Evolutionary conservation across 2,888 invertebrate species (phyloP).

Genomic region (Rotaria magnacalcarata): DNA sequence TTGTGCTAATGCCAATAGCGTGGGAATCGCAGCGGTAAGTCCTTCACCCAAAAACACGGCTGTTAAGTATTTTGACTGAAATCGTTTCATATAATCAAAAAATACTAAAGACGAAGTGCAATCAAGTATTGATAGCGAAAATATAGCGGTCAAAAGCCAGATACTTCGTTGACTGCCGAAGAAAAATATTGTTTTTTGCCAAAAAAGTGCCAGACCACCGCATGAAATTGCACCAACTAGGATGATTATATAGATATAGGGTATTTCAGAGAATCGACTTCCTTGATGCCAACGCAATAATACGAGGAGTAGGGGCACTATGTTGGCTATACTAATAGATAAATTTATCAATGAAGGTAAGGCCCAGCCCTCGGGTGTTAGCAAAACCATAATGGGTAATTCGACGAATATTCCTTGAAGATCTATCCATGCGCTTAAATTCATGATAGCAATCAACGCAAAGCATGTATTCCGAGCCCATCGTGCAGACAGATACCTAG

Average conservation of each 20-base stretch:
- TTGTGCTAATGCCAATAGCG: background rate
- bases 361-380: slow-evolving; percentile 39
- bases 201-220: background rate
- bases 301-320: background rate
- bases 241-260: background rate
- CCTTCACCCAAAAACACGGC: slow-evolving; percentile 3
- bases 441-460: background rate
- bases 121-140: background rate
- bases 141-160: background rate
- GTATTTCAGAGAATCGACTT: background rate
- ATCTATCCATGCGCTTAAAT: background rate
- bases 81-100: slow-evolving; percentile 19
- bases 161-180: slow-evolving; percentile 7
- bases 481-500: no score
- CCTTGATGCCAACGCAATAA: background rate
- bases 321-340: background rate
- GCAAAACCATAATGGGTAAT: slow-evolving; percentile 39
- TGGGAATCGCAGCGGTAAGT: background rate
- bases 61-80: background rate
- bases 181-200: slow-evolving; percentile 3
- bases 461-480: background rate
- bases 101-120: slow-evolving; percentile 3
- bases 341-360: slow-evolving; percentile 37
- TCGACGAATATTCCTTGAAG: slow-evolving; percentile 36
- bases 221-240: background rate